These are phyloP conservation scores for Pomacea canaliculata DNA, from an alignment of 2,888 invertebrate species.

Conservation along the genomic window DNA sequence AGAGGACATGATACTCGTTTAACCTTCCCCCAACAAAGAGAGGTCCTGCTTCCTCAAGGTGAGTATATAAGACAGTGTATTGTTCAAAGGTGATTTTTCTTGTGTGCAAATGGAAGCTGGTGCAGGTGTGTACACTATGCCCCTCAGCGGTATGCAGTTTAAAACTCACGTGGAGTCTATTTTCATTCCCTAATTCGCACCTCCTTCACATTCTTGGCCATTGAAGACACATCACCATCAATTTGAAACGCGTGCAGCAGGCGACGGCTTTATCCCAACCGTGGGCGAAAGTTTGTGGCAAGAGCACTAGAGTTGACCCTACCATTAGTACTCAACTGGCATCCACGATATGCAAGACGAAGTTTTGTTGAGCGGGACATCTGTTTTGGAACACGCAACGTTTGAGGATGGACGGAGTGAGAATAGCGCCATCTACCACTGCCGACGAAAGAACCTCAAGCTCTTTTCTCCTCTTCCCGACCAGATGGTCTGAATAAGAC, in stretches of 20 bases:
- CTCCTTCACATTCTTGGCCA: constrained; percentile 20
- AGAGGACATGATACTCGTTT: no score
- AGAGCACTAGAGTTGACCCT: constrained; percentile 6
- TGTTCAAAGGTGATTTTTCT: no score
- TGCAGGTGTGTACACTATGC: no score
- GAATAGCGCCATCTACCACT: background rate
- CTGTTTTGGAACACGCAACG: background rate
- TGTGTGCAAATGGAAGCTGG: no score
- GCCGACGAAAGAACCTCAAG: background rate
- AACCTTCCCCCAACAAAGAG: no score
- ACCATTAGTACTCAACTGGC: background rate
- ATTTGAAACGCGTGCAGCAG: constrained; percentile 9
- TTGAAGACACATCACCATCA: constrained; percentile 11
- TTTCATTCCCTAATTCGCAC: constrained; percentile 16
- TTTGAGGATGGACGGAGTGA: background rate
- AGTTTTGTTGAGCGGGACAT: constrained; percentile 3
- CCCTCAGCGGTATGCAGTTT: no score
- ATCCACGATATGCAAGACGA: constrained; percentile 4
- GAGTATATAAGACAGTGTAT: no score
- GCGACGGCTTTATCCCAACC: constrained; percentile 1
- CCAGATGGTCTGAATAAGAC: background rate
- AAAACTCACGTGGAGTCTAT: no score
- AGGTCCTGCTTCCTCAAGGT: no score
- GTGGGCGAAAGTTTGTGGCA: background rate
- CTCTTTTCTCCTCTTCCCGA: background rate